Conservation (phyloP, 2,797 vertebrate genomes). For the Sitta carolinensis region DNA sequence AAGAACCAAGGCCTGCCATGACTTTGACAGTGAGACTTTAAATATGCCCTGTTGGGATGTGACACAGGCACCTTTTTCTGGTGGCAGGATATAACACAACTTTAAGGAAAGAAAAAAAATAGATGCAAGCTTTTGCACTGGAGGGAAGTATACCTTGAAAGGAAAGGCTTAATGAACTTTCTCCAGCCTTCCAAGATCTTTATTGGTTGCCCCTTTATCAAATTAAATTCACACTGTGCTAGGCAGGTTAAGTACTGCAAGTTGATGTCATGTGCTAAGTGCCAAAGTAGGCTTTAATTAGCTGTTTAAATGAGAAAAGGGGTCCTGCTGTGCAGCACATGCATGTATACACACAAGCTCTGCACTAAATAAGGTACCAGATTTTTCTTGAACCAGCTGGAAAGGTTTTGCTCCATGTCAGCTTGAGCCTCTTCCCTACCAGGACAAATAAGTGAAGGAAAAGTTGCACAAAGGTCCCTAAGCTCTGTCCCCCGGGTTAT, state of each 20-base stretch:
- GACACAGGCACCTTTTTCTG: constrained; percentile 74
- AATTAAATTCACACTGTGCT: constrained; percentile 78
- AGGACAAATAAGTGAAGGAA: neutral
- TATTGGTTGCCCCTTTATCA: constrained; percentile 76
- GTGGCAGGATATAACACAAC: constrained; percentile 70
- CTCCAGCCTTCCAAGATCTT: constrained; percentile 68
- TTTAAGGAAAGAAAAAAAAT: constrained; percentile 9
- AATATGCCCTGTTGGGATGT: constrained; percentile 67
- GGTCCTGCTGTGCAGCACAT: constrained; percentile 49
- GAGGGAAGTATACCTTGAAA: constrained; percentile 70
- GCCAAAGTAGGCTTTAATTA: constrained; percentile 75
- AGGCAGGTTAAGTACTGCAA: constrained; percentile 65
- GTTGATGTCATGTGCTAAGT: constrained; percentile 69
- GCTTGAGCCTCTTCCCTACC: neutral
- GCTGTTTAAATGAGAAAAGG: constrained; percentile 75
- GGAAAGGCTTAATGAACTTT: constrained; percentile 75
- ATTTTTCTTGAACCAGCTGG: neutral
- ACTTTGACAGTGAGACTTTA: constrained; percentile 71
- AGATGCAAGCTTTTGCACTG: constrained; percentile 31
- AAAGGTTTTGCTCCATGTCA: neutral
- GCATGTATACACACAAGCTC: neutral
- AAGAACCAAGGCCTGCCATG: constrained; percentile 59
- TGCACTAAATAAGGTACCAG: neutral
- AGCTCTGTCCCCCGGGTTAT: neutral
- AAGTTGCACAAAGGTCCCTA: neutral